These are phyloP conservation scores for Ommatoiulus sabulosus DNA, from an alignment of 2,888 invertebrate species.

Conservation along the genomic window DNA sequence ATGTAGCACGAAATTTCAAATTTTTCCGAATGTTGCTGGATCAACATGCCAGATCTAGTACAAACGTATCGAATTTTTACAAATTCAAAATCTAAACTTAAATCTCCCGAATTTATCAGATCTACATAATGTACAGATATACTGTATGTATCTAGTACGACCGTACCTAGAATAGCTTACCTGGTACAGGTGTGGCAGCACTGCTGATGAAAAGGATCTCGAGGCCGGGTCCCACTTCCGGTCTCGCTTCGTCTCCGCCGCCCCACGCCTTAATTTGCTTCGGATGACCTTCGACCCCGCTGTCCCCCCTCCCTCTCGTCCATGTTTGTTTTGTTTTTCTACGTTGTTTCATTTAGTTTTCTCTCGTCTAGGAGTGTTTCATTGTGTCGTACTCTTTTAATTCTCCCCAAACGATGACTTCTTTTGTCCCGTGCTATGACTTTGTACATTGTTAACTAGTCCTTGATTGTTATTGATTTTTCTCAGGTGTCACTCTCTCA, in stretches of 20 bases:
- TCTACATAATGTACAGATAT: no score
- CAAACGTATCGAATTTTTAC: no score
- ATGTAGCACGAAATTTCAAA: no score
- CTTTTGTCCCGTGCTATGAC: not conserved
- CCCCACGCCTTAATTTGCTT: not conserved
- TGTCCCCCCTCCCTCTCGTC: not conserved
- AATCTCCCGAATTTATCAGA: no score
- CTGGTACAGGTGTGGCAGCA: no score
- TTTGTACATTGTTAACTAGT: slow-evolving; percentile 35
- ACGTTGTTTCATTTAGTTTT: not conserved
- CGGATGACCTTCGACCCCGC: not conserved
- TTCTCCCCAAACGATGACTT: not conserved
- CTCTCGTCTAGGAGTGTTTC: not conserved
- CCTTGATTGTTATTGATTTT: slow-evolving; percentile 43
- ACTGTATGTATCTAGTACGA: no score
- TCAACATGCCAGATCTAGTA: no score
- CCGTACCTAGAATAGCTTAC: no score
- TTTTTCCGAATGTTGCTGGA: no score
- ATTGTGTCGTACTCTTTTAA: not conserved
- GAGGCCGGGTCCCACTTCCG: not conserved
- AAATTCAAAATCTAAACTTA: no score
- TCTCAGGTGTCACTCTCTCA: slow-evolving; percentile 32
- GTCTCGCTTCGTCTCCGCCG: not conserved
- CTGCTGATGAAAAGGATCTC: no score
- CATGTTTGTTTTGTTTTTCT: not conserved